Conservation (phyloP, 2,888 invertebrate genomes). For the Pseudococcus jackbeardsleyi region DNA sequence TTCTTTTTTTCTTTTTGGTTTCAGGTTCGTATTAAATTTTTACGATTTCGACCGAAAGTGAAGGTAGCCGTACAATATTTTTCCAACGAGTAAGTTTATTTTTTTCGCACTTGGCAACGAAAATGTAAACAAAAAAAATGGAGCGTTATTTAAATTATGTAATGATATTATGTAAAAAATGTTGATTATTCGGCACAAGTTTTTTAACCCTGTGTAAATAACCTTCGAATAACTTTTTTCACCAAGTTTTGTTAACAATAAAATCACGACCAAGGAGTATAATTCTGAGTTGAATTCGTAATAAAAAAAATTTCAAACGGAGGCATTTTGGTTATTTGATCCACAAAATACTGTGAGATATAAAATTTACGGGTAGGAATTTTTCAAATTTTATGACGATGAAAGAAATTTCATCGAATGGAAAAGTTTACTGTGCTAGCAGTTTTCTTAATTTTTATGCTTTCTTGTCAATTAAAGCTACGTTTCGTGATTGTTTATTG, state of each 20-base stretch:
- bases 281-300: neutral
- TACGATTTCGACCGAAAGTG: neutral
- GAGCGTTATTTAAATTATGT: neutral
- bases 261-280: neutral
- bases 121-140: conserved; percentile 24
- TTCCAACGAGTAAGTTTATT: neutral
- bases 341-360: neutral
- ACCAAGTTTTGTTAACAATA: neutral
- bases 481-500: no score
- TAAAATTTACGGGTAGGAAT: neutral
- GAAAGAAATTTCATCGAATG: neutral
- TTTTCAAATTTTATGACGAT: neutral
- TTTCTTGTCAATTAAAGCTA: no score
- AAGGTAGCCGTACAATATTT: neutral
- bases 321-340: neutral
- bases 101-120: conserved; percentile 6
- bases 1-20: neutral
- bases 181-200: conserved; percentile 3
- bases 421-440: no score
- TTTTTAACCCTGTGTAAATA: neutral
- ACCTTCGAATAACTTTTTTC: neutral
- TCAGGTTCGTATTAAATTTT: conserved; percentile 20
- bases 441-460: no score
- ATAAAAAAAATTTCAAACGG: neutral
- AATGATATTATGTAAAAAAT: conserved; percentile 17